Percentiles rank a stretch among this genome's conserved stretches.
Evolutionary conservation across 2,888 invertebrate species (phyloP).

Genomic region (Diaprepes abbreviatus): DNA sequence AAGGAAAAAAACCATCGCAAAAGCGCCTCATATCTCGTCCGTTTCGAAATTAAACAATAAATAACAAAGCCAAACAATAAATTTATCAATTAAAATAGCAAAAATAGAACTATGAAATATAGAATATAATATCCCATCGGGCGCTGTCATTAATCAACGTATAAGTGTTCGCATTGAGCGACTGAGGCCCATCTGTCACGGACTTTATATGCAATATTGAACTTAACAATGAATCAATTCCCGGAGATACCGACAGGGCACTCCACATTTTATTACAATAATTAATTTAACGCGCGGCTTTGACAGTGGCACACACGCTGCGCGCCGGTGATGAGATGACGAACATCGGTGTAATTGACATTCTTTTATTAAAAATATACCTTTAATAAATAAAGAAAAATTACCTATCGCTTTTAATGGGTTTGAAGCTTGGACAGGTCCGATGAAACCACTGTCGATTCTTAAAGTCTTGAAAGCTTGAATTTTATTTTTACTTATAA

Average conservation of each 20-base stretch:
- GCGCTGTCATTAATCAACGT: constrained; percentile 54
- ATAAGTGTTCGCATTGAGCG: constrained; percentile 53
- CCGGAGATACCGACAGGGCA: constrained; percentile 52
- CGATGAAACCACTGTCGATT: too few relatives aligned
- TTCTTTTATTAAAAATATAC: constrained; percentile 16
- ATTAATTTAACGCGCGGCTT: constrained; percentile 41
- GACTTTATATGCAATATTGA: constrained; percentile 57
- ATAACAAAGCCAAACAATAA: constrained; percentile 50
- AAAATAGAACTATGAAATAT: constrained; percentile 52
- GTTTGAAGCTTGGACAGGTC: too few relatives aligned
- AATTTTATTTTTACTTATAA: too few relatives aligned
- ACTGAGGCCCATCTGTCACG: constrained; percentile 58
- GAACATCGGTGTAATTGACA: constrained; percentile 16
- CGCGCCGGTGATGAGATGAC: constrained; percentile 4
- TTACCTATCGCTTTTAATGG: not conserved
- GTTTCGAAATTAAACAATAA: constrained; percentile 50
- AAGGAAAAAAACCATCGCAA: constrained; percentile 15
- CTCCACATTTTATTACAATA: constrained; percentile 57
- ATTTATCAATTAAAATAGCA: constrained; percentile 54
- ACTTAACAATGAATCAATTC: constrained; percentile 59
- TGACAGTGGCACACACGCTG: constrained; percentile 14
- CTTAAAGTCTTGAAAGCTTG: too few relatives aligned
- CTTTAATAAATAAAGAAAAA: not conserved
- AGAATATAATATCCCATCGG: constrained; percentile 55
- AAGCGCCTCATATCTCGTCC: constrained; percentile 25